Conservation (phyloP, 1,140 invertebrate genomes). For the Polypedilum pembai region DNA sequence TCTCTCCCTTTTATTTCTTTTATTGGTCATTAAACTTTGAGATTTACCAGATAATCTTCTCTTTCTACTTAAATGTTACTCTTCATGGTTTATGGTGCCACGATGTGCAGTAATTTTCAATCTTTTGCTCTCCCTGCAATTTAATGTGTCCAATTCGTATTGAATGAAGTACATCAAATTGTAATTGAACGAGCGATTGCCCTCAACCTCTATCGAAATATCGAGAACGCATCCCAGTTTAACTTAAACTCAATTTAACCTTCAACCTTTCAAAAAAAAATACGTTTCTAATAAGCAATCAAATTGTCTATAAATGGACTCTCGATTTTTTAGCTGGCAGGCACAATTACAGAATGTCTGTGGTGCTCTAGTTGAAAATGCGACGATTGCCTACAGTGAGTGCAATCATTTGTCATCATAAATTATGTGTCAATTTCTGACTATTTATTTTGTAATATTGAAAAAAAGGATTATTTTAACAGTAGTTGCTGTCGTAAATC, state of each 20-base stretch:
- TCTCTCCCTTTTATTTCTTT: neutral
- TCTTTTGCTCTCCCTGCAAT: neutral
- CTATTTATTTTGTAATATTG: neutral
- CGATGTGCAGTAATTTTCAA: neutral
- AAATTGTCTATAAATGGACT: neutral
- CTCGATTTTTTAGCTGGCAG: neutral
- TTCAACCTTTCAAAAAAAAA: conserved; percentile 5
- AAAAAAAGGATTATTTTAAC: neutral
- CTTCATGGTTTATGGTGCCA: neutral
- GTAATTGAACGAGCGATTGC: neutral
- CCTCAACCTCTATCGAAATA: neutral
- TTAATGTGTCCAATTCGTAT: neutral
- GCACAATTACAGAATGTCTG: neutral
- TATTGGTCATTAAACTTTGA: conserved; percentile 18
- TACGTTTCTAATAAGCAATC: neutral
- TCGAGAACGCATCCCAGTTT: conserved; percentile 23
- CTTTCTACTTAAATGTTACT: neutral
- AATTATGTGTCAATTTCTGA: neutral
- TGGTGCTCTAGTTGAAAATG: neutral
- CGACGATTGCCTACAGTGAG: neutral
- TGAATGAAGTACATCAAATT: neutral
- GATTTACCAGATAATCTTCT: conserved; percentile 7
- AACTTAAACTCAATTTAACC: neutral
- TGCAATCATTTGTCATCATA: neutral
- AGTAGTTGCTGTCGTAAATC: neutral